A percentile compares a stretch with the other conserved stretches of the same genome.
phyloP scores from a whole-genome alignment of 2,797 vertebrate genomes.

The Mallotus villosus region DNA sequence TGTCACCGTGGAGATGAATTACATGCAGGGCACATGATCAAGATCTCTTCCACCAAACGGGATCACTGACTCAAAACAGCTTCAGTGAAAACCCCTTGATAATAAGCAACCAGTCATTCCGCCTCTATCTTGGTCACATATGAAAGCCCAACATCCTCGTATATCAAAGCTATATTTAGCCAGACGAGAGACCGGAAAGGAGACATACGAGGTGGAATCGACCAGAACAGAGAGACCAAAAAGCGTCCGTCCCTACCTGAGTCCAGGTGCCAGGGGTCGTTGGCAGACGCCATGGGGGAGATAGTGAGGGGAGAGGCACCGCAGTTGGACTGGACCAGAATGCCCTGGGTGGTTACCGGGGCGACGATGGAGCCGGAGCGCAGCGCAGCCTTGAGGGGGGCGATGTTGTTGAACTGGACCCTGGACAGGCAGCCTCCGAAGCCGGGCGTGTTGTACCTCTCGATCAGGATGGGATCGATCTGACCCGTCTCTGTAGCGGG shows the following conservation, averaged over 20 bases:
- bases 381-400: conserved; percentile 90
- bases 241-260: conserved; percentile 73
- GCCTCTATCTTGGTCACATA: too few species aligned
- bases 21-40: neutral
- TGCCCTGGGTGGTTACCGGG: conserved; percentile 85
- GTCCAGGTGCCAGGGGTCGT: conserved; percentile 91
- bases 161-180: too few species aligned
- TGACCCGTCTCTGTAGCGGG: conserved; percentile 84
- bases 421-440: conserved; percentile 93
- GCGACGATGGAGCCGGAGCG: conserved; percentile 74
- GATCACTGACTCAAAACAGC: too few species aligned
- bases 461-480: conserved; percentile 89
- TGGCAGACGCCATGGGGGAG: conserved; percentile 85
- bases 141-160: too few species aligned
- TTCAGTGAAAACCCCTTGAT: too few species aligned
- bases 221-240: neutral
- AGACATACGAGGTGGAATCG: neutral
- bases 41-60: neutral
- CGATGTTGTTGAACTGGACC: conserved; percentile 90
- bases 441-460: conserved; percentile 93
- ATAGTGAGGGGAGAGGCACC: conserved; percentile 93
- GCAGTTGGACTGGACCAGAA: conserved; percentile 95
- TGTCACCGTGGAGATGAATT: neutral
- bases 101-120: too few species aligned
- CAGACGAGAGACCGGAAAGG: neutral